Conservation (phyloP, 2,113 vertebrate genomes). For the Tamias sibiricus region DNA sequence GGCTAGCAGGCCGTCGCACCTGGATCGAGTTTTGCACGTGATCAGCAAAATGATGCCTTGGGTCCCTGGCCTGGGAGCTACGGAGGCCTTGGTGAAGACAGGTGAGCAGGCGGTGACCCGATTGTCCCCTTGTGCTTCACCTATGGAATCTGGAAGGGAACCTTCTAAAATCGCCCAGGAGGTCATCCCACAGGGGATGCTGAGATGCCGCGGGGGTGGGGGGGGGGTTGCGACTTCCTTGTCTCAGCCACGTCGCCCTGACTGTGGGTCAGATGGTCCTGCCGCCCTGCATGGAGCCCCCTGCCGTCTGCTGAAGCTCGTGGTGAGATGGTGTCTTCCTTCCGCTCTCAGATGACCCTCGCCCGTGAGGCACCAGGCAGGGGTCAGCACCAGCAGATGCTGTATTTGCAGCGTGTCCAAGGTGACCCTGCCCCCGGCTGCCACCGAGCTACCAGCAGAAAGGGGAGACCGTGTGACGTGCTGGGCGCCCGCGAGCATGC, state of each 20-base stretch:
- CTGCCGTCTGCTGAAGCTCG: slow-evolving; percentile 97
- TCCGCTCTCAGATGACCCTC: slow-evolving; percentile 98
- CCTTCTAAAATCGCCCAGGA: slow-evolving; percentile 96
- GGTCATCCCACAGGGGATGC: slow-evolving; percentile 98
- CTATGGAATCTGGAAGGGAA: slow-evolving; percentile 99
- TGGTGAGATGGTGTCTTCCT: slow-evolving; percentile 98
- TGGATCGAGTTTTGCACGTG: slow-evolving; percentile 91
- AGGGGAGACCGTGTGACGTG: slow-evolving; percentile 21
- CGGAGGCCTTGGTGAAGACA: slow-evolving; percentile 97
- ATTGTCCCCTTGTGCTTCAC: slow-evolving; percentile 98
- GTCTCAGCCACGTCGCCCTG: slow-evolving; percentile 98
- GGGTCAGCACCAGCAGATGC: too few species aligned
- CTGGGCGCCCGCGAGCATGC: slow-evolving; percentile 67
- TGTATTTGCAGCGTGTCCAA: too few species aligned
- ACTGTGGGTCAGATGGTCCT: slow-evolving; percentile 99
- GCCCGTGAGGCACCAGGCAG: too few species aligned
- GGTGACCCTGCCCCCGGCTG: slow-evolving; percentile 34
- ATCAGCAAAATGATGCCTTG: slow-evolving; percentile 98
- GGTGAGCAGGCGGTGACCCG: slow-evolving; percentile 99
- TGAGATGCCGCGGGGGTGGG: slow-evolving; percentile 99
- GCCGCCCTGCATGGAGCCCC: slow-evolving; percentile 97
- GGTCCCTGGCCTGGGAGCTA: slow-evolving; percentile 97
- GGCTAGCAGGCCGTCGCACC: too few species aligned
- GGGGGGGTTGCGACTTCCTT: too few species aligned
- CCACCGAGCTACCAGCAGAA: not conserved